Percentiles rank a stretch among this genome's conserved stretches.
These are phyloP conservation scores for Poecilus cupreus DNA, from an alignment of 2,888 invertebrate genomes.

Conservation along the genomic window DNA sequence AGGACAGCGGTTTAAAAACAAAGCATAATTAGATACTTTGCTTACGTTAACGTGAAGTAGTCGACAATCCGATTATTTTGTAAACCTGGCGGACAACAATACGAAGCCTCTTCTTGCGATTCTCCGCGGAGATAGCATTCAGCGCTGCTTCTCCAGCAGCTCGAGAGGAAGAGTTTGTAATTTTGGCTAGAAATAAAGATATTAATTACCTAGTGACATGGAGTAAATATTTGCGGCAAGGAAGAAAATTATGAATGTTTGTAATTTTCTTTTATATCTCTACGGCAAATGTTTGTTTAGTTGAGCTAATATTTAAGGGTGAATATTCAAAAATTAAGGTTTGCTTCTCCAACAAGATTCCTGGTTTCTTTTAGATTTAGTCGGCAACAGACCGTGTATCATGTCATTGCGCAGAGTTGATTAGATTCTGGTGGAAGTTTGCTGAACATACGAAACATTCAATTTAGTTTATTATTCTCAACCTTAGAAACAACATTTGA, in stretches of 20 bases:
- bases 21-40: constrained; percentile 51
- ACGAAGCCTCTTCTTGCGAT: no score
- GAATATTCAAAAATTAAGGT: not conserved
- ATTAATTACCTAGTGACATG: not conserved
- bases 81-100: constrained; percentile 19
- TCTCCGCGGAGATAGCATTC: no score
- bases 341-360: not conserved
- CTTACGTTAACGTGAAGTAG: constrained; percentile 43
- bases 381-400: no score
- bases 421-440: no score
- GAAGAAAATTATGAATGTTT: constrained; percentile 9
- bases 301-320: not conserved
- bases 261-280: constrained; percentile 4
- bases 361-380: not conserved
- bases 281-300: not conserved
- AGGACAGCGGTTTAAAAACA: not conserved
- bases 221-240: not conserved
- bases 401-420: no score
- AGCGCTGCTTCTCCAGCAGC: not conserved
- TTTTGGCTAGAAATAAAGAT: not conserved
- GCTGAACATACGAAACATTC: no score
- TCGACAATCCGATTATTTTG: constrained; percentile 41
- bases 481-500: no score
- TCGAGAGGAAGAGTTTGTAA: not conserved
- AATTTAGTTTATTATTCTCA: no score